phyloP scores from a whole-genome alignment of 2,113 vertebrate species.

The Lampris megalopsis region DNA sequence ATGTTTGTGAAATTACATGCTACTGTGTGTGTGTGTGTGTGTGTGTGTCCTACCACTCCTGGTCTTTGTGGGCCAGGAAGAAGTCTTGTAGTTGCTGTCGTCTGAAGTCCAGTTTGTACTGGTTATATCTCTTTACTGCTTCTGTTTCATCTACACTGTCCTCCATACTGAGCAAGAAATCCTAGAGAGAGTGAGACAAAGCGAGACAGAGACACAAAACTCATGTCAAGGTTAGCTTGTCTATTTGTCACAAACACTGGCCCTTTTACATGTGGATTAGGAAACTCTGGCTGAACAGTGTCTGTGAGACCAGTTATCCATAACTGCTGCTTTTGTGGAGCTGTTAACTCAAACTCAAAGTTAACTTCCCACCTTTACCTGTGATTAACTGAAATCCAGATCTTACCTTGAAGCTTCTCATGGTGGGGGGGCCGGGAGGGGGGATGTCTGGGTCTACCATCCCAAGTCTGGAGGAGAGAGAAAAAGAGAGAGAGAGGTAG shows the following conservation, averaged over 20 bases:
- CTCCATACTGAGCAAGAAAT: constrained; percentile 90
- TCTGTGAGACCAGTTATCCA: too few species aligned
- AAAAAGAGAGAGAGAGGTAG: background rate
- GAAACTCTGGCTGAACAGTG: too few species aligned
- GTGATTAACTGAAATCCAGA: too few species aligned
- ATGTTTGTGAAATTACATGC: too few species aligned
- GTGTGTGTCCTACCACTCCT: constrained; percentile 85
- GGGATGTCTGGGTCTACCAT: constrained; percentile 74
- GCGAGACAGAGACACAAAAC: background rate
- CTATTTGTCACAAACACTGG: background rate
- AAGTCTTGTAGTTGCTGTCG: constrained; percentile 95
- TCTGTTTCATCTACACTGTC: constrained; percentile 93
- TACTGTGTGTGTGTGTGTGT: constrained; percentile 2
- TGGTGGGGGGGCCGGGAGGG: constrained; percentile 71
- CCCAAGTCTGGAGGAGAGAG: constrained; percentile 61
- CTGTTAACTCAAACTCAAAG: too few species aligned
- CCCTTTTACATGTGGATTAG: too few species aligned
- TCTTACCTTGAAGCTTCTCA: constrained; percentile 82
- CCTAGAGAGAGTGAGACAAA: constrained; percentile 53
- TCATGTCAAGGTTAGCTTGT: background rate
- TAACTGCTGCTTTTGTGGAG: too few species aligned
- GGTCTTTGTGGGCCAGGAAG: constrained; percentile 92
- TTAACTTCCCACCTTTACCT: too few species aligned
- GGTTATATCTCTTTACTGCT: constrained; percentile 92
- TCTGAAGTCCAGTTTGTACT: constrained; percentile 93